A percentile compares a stretch with the other conserved stretches of the same genome.
These are phyloP conservation scores for Ammodytes marinus DNA, from an alignment of 2,113 vertebrate genomes.

Conservation along the genomic window DNA sequence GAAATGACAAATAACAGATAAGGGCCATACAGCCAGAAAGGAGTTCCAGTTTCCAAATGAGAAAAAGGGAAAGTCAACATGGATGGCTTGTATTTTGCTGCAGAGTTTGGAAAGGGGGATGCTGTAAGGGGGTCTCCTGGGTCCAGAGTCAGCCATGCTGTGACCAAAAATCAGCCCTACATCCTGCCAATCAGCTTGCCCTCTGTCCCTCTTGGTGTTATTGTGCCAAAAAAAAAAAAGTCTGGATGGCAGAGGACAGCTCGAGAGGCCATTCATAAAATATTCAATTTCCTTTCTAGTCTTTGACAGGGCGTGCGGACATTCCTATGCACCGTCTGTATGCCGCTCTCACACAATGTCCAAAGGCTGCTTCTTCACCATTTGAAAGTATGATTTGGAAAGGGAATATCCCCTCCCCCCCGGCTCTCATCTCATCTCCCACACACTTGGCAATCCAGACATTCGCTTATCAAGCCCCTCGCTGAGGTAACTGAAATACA, in stretches of 20 bases:
- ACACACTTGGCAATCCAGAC: slow-evolving; percentile 21
- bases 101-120: slow-evolving; percentile 26
- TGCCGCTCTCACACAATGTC: neutral
- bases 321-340: neutral
- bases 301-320: neutral
- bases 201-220: neutral
- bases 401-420: neutral
- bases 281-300: no score
- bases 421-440: slow-evolving; percentile 20
- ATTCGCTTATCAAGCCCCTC: slow-evolving; percentile 33
- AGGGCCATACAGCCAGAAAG: neutral
- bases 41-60: neutral
- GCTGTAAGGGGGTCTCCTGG: neutral
- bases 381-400: slow-evolving; percentile 30
- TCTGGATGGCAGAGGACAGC: neutral
- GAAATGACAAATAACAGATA: neutral
- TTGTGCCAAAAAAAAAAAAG: neutral
- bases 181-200: slow-evolving; percentile 9
- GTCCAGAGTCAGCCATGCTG: slow-evolving; percentile 11
- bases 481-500: slow-evolving; percentile 51
- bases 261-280: neutral
- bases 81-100: slow-evolving; percentile 17
- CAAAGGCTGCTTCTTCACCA: slow-evolving; percentile 2
- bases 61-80: neutral
- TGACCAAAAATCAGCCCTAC: slow-evolving; percentile 10